A percentile compares a stretch with the other conserved stretches of the same genome.
phyloP scores from a whole-genome alignment of 2,113 vertebrate genomes.

The Vireo altiloquus region DNA sequence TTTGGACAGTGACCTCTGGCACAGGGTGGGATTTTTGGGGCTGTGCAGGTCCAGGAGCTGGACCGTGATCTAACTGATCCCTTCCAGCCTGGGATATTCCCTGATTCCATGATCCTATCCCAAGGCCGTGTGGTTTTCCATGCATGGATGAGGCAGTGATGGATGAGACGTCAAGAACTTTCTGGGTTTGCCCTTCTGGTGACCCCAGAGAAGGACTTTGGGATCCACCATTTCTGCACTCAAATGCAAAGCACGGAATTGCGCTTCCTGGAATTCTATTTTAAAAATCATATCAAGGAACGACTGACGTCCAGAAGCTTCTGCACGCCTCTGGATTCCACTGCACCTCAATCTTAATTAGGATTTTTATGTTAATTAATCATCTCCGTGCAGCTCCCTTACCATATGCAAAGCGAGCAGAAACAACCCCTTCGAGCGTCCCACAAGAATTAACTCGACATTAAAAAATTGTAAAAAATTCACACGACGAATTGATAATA shows the following conservation, averaged over 20 bases:
- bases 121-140: background rate
- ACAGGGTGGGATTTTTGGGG: fast-evolving
- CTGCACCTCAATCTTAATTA: background rate
- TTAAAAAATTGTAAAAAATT: constrained; percentile 66
- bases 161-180: background rate
- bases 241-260: background rate
- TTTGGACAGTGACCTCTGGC: fast-evolving
- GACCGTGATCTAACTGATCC: background rate
- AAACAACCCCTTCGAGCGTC: background rate
- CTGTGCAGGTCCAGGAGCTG: background rate
- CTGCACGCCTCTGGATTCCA: background rate
- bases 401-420: background rate
- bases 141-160: fast-evolving
- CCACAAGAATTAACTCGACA: constrained; percentile 46
- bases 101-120: background rate
- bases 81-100: background rate
- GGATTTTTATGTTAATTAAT: constrained; percentile 18
- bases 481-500: constrained; percentile 11
- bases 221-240: background rate
- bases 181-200: background rate
- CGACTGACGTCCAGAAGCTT: background rate
- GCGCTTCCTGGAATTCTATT: background rate
- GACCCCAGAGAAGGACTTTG: background rate
- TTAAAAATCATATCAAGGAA: background rate
- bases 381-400: background rate